Base-by-base conservation (phyloP, 2,113 vertebrate species). In the Rhinoderma darwinii region DNA sequence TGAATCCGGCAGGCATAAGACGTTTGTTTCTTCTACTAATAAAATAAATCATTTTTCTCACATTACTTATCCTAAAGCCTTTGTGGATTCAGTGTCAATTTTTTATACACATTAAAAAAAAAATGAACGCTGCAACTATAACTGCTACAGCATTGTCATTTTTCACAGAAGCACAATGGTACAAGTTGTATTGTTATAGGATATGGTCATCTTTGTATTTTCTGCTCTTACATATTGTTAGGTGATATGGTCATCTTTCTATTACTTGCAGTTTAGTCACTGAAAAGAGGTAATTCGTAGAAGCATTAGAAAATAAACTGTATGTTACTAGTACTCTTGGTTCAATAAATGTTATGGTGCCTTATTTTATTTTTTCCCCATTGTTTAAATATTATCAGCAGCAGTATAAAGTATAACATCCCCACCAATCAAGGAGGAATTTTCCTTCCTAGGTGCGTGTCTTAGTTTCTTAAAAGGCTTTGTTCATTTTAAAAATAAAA, bases 21-120 rank as follows among this genome's bases (percentile, higher is more conserved):
- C 6, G 27, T 74, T 87, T 47, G 44, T 82, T 82, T 47, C 81
- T 74, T 44, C 12, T 27, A 20, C 25, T 44, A 7, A 27, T 66
- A 59, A 44, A 78, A 78, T 54, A 47, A 43, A 44, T 4, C 41
- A 75, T 44, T 74, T 74, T 75, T 75, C 41, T 27, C 25, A 47
- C 44, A 27, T 75, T 15, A 25, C 41, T 44, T 75, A 75, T 74
- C 41, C 41, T 75, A 44, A 47, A 44, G 22, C 5, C 1, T 25
- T 39, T 73, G 6, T 25, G 35, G 35, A 4, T 25, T 73, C 20
- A 68, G 37, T 72, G 20, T 44, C 41, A 25, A 74, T 50, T 76
- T 30, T 18, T 12, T 50, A 47, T 30, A 47, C 7, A 27, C 10
- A 47, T n/a, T 30, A 2, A 47, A 30, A 27, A 8, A 30, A 74